Evolutionary conservation across 2,113 vertebrate genomes (phyloP).

Genomic region (Pterocles orientalis): DNA sequence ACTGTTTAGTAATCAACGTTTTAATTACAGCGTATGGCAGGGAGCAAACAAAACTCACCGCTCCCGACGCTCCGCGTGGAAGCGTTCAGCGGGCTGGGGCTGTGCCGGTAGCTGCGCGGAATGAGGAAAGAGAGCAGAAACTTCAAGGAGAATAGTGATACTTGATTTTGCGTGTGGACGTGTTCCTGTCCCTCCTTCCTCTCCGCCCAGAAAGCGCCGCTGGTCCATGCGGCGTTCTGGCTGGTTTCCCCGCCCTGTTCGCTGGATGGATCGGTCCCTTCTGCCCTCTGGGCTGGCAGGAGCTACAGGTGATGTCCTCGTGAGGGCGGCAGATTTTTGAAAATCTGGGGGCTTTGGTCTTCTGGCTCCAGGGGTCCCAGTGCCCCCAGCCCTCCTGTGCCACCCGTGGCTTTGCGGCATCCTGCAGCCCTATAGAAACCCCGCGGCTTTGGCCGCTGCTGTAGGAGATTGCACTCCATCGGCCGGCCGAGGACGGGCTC

Average conservation of each 20-base stretch:
- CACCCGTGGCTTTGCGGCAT: background rate
- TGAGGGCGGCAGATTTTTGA: background rate
- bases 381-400: background rate
- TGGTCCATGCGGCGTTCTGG: accelerated
- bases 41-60: constrained; percentile 71
- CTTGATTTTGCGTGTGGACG: background rate
- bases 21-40: constrained; percentile 74
- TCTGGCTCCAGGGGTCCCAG: background rate
- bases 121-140: background rate
- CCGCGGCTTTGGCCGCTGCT: background rate
- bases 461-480: background rate
- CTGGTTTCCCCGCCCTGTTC: background rate
- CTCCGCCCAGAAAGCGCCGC: accelerated
- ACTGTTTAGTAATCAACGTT: constrained; percentile 81
- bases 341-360: background rate
- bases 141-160: background rate
- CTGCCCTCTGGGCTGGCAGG: background rate
- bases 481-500: background rate
- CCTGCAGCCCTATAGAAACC: background rate
- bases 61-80: background rate
- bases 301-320: background rate
- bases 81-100: background rate
- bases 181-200: background rate
- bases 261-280: background rate
- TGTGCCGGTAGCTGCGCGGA: background rate